A percentile compares a stretch with the other conserved stretches of the same genome.
Conservation (phyloP, 2,888 invertebrate genomes). For the Agriotes lineatus region DNA sequence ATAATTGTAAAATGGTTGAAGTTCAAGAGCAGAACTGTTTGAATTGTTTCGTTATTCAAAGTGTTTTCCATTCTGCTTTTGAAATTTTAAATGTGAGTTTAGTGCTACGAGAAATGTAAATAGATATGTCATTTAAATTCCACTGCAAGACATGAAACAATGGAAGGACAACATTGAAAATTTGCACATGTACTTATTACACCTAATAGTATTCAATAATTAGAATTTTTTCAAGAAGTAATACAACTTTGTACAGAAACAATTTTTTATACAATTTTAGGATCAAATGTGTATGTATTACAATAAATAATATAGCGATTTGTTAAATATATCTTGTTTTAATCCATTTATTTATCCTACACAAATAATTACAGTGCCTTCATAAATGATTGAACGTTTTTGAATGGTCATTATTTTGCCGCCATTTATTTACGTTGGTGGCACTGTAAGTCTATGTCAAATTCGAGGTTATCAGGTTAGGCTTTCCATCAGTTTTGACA, state of each 20-base stretch:
- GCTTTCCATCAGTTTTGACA: no score
- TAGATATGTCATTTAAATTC: constrained; percentile 8
- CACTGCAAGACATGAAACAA: constrained; percentile 22
- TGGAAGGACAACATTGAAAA: constrained; percentile 5
- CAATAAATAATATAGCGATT: constrained; percentile 57
- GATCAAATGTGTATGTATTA: constrained; percentile 65
- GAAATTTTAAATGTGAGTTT: constrained; percentile 19
- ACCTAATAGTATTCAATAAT: constrained; percentile 37
- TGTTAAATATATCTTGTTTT: no score
- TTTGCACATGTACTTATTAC: constrained; percentile 30
- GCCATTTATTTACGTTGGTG: no score
- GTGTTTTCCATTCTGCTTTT: constrained; percentile 30
- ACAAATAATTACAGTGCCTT: no score
- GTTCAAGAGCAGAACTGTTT: constrained; percentile 14
- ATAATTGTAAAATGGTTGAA: constrained; percentile 17
- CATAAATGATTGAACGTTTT: no score
- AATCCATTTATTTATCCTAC: no score
- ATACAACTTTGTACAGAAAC: constrained; percentile 57
- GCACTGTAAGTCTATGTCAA: no score
- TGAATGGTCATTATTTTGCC: no score
- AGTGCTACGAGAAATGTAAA: constrained; percentile 17
- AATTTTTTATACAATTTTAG: constrained; percentile 58
- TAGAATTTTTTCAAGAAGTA: constrained; percentile 44
- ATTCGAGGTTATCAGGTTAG: no score
- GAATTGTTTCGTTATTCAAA: no score